Base-by-base conservation (phyloP, 2,113 vertebrate genomes). In the Ailuropoda melanoleuca region DNA sequence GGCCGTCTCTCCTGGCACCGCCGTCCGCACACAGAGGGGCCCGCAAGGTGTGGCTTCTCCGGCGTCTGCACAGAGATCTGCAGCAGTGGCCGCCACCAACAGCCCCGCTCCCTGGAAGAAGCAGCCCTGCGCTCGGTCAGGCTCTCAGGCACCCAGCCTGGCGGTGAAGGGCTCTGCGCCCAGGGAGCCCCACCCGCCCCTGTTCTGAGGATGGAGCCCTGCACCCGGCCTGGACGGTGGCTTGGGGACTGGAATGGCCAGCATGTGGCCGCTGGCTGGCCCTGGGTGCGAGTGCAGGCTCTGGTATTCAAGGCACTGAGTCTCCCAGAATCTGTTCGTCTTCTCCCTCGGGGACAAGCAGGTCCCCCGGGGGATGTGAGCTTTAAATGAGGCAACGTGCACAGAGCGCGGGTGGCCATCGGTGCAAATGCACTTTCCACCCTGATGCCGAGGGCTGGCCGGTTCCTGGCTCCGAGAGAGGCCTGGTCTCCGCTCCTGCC, bases 61-160 rank as follows among this genome's bases (percentile, higher is more conserved):
- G 0, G 4, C 0, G 0, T 19, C 37, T 18, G 24, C 7, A 21
- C 4, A 1, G 56, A 62, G 12, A 4, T n/a, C 1, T 1, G 55
- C 9, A 21, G 31, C 29, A 14, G 14, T 0, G 13, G 5, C 29
- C 29, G 15, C 29, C 62, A 29, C 24, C 1, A 10, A 17, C 29
- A 48, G 39, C 46, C 26, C 23, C 5, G 13, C 60, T 31, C 26
- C 29, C 29, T 13, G 60, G 60, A 64, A 31, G 60, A 64, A 5
- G 12, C 50, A 53, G 50, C 50, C 50, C 60, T 6, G 14, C 31
- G 34, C 43, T 43, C 43, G 43, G 6, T 29, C 31, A 17, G 62
- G 62, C 17, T 34, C 62, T 34, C 14, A 26, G 62, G 62, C 13
- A 6, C 29, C 62, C 62, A 5, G 29, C 62, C 0, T 4, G 6